phyloP scores from a whole-genome alignment of 2,888 invertebrate species.

The Halictus ligatus region DNA sequence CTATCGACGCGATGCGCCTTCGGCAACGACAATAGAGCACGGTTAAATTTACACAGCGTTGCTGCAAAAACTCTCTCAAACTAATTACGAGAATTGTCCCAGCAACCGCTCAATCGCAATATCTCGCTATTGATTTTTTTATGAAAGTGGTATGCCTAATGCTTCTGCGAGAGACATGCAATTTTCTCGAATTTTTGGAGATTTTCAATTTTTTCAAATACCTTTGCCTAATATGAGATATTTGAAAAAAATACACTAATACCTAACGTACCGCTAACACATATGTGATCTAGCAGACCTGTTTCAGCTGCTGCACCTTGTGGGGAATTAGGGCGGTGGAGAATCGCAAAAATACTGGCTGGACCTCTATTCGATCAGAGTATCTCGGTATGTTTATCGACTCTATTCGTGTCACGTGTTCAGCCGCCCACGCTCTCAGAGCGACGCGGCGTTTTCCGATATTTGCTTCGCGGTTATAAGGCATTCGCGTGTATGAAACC shows the following conservation, averaged over 20 bases:
- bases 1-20: conserved; percentile 20
- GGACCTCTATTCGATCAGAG: background rate
- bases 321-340: background rate
- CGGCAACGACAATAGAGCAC: background rate
- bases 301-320: background rate
- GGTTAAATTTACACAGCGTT: too few species aligned
- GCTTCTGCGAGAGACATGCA: too few species aligned
- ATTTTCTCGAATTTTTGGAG: too few species aligned
- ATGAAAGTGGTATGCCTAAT: too few species aligned
- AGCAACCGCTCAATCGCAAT: too few species aligned
- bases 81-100: too few species aligned
- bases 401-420: conserved; percentile 47
- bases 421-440: background rate
- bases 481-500: conserved; percentile 58
- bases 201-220: too few species aligned
- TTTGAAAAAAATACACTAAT: too few species aligned
- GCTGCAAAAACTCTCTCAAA: too few species aligned
- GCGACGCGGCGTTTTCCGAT: conserved; percentile 32
- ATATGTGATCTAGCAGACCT: background rate
- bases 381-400: conserved; percentile 36
- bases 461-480: conserved; percentile 37
- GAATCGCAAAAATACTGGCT: background rate
- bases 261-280: too few species aligned
- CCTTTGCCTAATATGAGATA: too few species aligned
- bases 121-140: too few species aligned